Percentiles rank a stretch among this genome's conserved stretches.
phyloP scores from a whole-genome alignment of 2,888 invertebrate species.

The Zootermopsis nevadensis region DNA sequence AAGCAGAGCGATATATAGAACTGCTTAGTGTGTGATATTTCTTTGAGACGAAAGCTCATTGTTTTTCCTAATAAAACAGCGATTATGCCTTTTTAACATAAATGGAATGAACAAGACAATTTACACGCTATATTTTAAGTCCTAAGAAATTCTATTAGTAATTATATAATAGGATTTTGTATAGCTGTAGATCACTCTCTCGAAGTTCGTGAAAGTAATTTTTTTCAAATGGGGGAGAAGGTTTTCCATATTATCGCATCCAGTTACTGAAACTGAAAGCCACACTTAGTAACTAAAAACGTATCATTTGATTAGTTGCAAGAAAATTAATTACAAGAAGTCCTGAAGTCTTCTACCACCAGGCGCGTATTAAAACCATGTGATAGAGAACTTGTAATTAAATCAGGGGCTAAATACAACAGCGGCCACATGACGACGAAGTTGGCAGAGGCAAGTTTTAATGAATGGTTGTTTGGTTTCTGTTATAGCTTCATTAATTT shows the following conservation, averaged over 20 bases:
- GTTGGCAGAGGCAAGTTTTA: constrained; percentile 4
- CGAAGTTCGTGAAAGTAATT: neutral
- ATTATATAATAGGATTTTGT: neutral
- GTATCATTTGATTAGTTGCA: neutral
- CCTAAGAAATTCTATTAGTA: neutral
- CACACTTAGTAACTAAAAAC: neutral
- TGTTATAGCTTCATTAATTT: constrained; percentile 24
- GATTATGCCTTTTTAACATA: too few relatives aligned
- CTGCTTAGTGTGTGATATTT: too few relatives aligned
- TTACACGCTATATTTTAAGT: too few relatives aligned
- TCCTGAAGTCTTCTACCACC: neutral
- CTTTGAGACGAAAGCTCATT: too few relatives aligned
- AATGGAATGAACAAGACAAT: too few relatives aligned
- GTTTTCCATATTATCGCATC: neutral
- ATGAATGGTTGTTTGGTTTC: constrained; percentile 18
- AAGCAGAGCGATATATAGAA: too few relatives aligned
- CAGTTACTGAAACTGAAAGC: neutral
- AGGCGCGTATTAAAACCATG: neutral
- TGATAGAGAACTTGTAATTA: constrained; percentile 17
- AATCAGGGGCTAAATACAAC: neutral
- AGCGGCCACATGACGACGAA: neutral
- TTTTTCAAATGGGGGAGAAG: neutral
- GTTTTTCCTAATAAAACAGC: too few relatives aligned
- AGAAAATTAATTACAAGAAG: constrained; percentile 19
- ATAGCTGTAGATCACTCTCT: neutral